Evolutionary conservation across 1,140 invertebrate species (phyloP), one percentile per base, ranked within the genome.

Genomic region (Anadara kagoshimensis): DNA sequence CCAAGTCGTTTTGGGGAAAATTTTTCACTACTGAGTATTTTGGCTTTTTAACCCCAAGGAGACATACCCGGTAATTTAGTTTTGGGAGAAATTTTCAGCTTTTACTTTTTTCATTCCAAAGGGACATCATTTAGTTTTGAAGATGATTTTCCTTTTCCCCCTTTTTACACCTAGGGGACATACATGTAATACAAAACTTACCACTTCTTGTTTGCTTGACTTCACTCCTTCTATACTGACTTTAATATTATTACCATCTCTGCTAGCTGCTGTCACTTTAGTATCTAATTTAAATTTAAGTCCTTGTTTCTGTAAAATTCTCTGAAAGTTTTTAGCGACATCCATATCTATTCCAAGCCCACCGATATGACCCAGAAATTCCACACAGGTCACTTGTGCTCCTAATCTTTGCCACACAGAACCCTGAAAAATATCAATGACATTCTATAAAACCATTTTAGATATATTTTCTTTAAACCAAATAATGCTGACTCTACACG

Each of bases 261-360:
- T 95, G 10, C 89, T 88, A 0, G 98, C 98, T n/a, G 90, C 92
- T 0, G 92, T 93, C 0, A 99, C 98, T 92, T 99, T 99, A 0
- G 96, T 98, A 63, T 95, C 94, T 26, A 99, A 90, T 90, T 97
- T 97, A 88, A 99, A 99, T 78, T 97, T 94, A 51, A 99, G 89
- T 24, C 97, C 97, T 90, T 99, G 97, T 87, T 99, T 99, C 0
- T 92, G 89, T 0, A 99, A 91, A 75, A 98, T 93, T 88, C 97
- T 94, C 85, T 99, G 97, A 87, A 99, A 94, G n/a, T 93, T 93
- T 91, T 99, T 99, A n/a, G 97, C 93, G 0, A 99, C 94, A 91
- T 99, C 98, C 47, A 91, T 93, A 89, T 99, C 98, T 80, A 99
- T 99, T 45, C 98, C 98, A 69, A 95, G 89, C 74, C 98, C 98